These are phyloP conservation scores for Microplitis manilae DNA, from an alignment of 2,888 invertebrate species.

Conservation along the genomic window DNA sequence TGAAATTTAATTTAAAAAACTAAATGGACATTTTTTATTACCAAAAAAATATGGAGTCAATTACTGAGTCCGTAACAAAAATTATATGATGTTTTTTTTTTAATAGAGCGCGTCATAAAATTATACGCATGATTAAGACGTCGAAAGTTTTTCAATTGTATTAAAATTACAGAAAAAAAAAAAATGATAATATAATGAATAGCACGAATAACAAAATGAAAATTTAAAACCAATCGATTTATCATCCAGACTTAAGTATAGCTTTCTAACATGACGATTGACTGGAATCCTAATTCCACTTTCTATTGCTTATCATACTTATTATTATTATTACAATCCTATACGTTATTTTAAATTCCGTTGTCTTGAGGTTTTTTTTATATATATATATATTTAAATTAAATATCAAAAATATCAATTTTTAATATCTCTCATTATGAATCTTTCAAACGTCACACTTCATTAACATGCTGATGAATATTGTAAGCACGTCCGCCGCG, in stretches of 20 bases:
- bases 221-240: not conserved
- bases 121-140: too few relatives aligned
- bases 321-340: not conserved
- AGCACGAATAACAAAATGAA: not conserved
- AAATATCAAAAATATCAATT: conserved; percentile 11
- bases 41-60: too few relatives aligned
- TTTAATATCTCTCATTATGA: conserved; percentile 3
- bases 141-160: not conserved
- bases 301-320: not conserved
- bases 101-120: too few relatives aligned
- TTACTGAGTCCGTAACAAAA: too few relatives aligned
- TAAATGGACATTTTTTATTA: too few relatives aligned
- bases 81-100: too few relatives aligned
- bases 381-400: not conserved
- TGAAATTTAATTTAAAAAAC: too few relatives aligned
- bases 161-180: not conserved
- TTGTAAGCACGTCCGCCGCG: conserved; percentile 68
- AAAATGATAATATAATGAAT: not conserved
- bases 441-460: conserved; percentile 58
- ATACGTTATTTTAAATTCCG: not conserved
- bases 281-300: not conserved
- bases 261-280: conserved; percentile 1
- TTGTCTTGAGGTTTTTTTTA: not conserved
- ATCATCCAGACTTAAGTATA: not conserved
- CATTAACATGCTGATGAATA: conserved; percentile 69